Conservation (phyloP, 2,113 vertebrate genomes). For the Gymnarchus niloticus region DNA sequence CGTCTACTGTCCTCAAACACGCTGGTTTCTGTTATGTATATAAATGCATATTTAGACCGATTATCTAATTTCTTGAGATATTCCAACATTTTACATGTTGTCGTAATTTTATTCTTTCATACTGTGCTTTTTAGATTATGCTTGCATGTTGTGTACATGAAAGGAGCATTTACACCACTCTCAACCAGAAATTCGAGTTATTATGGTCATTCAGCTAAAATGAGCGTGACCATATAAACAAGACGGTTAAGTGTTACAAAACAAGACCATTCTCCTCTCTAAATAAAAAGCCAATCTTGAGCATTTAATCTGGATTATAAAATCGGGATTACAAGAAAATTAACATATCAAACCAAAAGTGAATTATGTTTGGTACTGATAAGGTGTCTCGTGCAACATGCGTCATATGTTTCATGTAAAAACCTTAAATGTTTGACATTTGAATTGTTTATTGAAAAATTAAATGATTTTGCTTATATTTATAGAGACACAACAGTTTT, state of each 20-base stretch:
- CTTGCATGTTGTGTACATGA: slow-evolving; percentile 26
- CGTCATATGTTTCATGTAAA: not conserved
- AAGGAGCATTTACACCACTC: slow-evolving; percentile 2
- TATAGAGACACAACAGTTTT: not conserved
- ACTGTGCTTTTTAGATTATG: slow-evolving; percentile 25
- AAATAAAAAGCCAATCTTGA: not conserved
- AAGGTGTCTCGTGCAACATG: not conserved
- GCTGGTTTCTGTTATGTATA: not conserved
- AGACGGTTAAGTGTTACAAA: slow-evolving; percentile 17
- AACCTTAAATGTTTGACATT: not conserved
- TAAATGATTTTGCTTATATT: not conserved
- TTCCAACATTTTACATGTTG: no score
- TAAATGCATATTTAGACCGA: not conserved
- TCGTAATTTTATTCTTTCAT: no score
- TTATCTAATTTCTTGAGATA: not conserved
- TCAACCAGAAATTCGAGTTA: slow-evolving; percentile 22
- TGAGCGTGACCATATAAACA: slow-evolving; percentile 19
- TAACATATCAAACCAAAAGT: not conserved
- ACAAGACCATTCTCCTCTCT: not conserved
- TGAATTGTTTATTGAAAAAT: not conserved
- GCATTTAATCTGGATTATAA: not conserved
- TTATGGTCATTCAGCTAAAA: slow-evolving; percentile 30
- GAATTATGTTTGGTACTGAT: not conserved
- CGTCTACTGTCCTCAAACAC: not conserved
- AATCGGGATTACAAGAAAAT: not conserved